A percentile compares a stretch with the other conserved stretches of the same genome.
Conservation (phyloP, 2,113 vertebrate species). For the Salvator merianae region DNA sequence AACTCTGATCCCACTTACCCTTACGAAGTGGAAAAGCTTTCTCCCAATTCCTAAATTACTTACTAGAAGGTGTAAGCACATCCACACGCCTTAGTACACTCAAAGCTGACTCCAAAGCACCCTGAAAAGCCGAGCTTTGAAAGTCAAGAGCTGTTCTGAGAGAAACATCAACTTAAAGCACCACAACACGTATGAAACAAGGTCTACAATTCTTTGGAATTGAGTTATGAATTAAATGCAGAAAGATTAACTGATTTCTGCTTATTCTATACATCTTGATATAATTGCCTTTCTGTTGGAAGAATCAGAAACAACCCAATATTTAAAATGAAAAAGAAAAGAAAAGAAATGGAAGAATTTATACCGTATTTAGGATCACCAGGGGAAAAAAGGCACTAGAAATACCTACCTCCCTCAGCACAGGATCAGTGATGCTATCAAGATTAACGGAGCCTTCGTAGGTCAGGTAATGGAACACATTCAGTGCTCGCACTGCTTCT, state of each 20-base stretch:
- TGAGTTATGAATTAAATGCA: background rate
- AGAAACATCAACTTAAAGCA: background rate
- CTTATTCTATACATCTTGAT: conserved; percentile 10
- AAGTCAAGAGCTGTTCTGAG: background rate
- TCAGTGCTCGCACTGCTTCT: conserved; percentile 94
- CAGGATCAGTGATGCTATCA: conserved; percentile 89
- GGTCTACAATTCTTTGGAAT: background rate
- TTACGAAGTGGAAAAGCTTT: too few relatives aligned
- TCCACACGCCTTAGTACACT: too few relatives aligned
- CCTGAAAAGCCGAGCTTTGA: background rate
- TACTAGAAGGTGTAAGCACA: background rate
- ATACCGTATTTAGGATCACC: conserved; percentile 31
- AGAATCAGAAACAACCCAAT: conserved; percentile 14
- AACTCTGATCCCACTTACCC: background rate
- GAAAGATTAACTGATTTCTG: conserved; percentile 3
- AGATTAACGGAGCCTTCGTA: conserved; percentile 94
- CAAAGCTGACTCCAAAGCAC: background rate
- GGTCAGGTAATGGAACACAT: conserved; percentile 96
- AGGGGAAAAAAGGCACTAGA: background rate
- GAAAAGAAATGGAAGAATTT: conserved; percentile 25
- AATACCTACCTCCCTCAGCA: conserved; percentile 89
- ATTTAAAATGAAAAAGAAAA: conserved; percentile 32
- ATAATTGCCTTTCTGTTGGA: conserved; percentile 14
- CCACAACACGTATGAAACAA: background rate
- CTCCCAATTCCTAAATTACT: background rate